Evolutionary conservation across 2,888 invertebrate species (phyloP), one percentile per base, ranked within the genome.

Genomic region (Phlogophora meticulosa): DNA sequence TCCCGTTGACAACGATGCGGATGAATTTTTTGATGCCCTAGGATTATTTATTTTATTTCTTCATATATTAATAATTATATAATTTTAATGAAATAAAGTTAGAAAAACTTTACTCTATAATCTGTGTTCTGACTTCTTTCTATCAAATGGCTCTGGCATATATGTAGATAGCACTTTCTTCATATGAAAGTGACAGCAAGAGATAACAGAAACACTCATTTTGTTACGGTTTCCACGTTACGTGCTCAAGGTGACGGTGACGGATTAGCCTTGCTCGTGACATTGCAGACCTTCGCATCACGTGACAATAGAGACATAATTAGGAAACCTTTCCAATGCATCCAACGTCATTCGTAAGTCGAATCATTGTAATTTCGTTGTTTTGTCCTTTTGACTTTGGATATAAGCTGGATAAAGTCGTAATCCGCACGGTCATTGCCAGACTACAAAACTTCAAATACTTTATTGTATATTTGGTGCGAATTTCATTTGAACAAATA

Each of bases 201-300:
- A 32, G 53, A 20, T 32, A 52, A 22, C 5, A 22, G 34, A n/a
- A 11, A 46, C 36, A 34, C 32, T 11, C n/a, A 32, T 67, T 55
- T 67, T 46, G 32, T 60, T 72, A 72, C 28, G 72, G 85, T 82
- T 85, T 82, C 78, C 85, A 84, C 82, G 81, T 56, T 45, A 55
- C 72, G 66, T 66, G 42, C 52, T 58, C 76, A 86, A 86, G 84
- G 88, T 86, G 83, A 89, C 78, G 46, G 36, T 42, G 55, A 57
- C 28, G 88, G 91, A 91, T 94, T 92, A 92, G 82, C 88, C 88
- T 88, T 85, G 90, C 84, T 87, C 88, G 84, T 91, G 91, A 90
- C 91, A 90, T 88, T 90, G 87, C 64, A 60, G 60, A 71, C 66
- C 38, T 59, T 53, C 68, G 63, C 72, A 58, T 75, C 82, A 85